Evolutionary conservation across 1,140 invertebrate species (phyloP), one percentile per base, ranked within the genome.

Genomic region (Plodia interpunctella): DNA sequence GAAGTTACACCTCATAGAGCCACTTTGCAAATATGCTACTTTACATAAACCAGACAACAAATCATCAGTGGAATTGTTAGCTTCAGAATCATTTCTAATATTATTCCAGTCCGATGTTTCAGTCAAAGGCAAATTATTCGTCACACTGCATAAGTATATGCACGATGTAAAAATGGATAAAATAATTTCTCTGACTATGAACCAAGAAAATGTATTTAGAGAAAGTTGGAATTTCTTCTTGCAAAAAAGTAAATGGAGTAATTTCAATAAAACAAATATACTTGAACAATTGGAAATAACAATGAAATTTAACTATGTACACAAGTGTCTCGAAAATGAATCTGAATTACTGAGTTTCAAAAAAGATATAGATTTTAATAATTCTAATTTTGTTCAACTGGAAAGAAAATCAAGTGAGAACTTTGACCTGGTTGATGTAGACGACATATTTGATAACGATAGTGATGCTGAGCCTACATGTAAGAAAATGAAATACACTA

Each of bases 341-440:
- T 20, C 9, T 35, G 21, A 50, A 25, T 44, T 44, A 17, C 5
- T 44, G 6, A 44, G 38, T 44, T 15, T 44, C 3, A 44, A 44
- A 10, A 44, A 44, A 44, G 38, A 44, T 17, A 15, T 44, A 44
- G 38, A 44, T 44, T 44, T 44, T n/a, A 44, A 44, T 44, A 44
- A 44, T 44, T 44, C n/a, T 10, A 44, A 44, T 44, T 44, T 44
- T n/a, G 38, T 44, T 57, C 59, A n/a, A 19, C 38, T 15, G 13
- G 38, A 44, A 44, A 44, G 38, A 44, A 44, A 44, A 44, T 59
- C 6, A 61, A 71, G 74, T 38, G 70, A 58, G 55, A 80, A 82
- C 64, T 82, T 82, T 32, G 76, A 86, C 59, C 52, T 83, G 5
- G 72, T 64, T 0, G 75, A 85, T 66, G 66, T 81, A 8, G 71